phyloP scores from a whole-genome alignment of 1,140 invertebrate genomes.

The Periplaneta americana region DNA sequence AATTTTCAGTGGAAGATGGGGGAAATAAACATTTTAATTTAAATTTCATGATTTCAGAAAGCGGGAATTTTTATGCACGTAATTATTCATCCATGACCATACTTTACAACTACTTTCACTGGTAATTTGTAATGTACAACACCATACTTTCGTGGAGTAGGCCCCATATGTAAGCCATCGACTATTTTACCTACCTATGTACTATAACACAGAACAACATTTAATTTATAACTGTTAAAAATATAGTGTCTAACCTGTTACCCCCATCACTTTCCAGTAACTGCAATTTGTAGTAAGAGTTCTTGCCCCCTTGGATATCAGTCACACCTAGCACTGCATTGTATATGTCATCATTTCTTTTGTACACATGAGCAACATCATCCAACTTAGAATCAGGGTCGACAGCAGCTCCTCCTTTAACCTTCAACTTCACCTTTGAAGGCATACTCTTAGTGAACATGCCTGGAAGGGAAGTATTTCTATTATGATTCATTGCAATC shows the following conservation, averaged over 20 bases:
- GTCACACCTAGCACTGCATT: conserved; percentile 76
- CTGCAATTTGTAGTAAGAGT: conserved; percentile 95
- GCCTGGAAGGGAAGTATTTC: conserved; percentile 13
- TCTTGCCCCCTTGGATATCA: conserved; percentile 80
- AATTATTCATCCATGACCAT: too few species aligned
- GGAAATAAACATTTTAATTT: too few species aligned
- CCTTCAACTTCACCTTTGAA: conserved; percentile 60
- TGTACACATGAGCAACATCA: conserved; percentile 76
- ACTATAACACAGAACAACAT: too few species aligned
- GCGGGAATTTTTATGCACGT: too few species aligned
- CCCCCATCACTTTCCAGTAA: conserved; percentile 70
- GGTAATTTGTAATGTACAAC: too few species aligned
- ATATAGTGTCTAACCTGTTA: conserved; percentile 54
- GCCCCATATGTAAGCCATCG: too few species aligned
- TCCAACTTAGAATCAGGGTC: conserved; percentile 85
- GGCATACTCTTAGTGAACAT: conserved; percentile 23
- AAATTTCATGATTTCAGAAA: too few species aligned
- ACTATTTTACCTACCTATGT: too few species aligned
- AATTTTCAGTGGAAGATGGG: too few species aligned
- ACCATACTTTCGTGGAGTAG: too few species aligned
- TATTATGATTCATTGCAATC: neutral
- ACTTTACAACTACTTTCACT: too few species aligned
- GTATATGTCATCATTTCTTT: conserved; percentile 56
- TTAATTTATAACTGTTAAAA: too few species aligned
- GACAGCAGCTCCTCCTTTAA: conserved; percentile 84